phyloP scores from a whole-genome alignment of 2,888 invertebrate species.

The Cerastoderma edule region DNA sequence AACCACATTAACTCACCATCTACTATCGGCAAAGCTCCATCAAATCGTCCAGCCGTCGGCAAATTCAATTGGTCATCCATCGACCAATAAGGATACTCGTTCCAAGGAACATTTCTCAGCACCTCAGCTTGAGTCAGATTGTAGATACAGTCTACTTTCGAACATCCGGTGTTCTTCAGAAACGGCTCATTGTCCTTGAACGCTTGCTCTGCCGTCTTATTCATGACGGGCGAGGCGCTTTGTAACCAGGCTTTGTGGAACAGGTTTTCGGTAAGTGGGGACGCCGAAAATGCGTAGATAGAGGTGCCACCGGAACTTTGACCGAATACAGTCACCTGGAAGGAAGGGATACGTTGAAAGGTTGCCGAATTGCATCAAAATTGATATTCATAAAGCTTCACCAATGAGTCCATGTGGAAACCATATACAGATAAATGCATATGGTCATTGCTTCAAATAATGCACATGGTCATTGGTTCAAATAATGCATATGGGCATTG shows the following conservation, averaged over 20 bases:
- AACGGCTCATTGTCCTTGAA: constrained; percentile 68
- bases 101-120: constrained; percentile 44
- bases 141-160: constrained; percentile 40
- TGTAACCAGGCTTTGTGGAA: constrained; percentile 86
- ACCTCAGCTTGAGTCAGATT: constrained; percentile 33
- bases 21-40: constrained; percentile 51
- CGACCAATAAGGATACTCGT: constrained; percentile 55
- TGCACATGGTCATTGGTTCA: too few relatives aligned
- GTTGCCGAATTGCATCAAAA: too few relatives aligned
- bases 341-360: too few relatives aligned
- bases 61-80: constrained; percentile 45
- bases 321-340: constrained; percentile 91
- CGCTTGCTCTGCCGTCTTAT: constrained; percentile 69
- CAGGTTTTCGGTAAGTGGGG: constrained; percentile 86
- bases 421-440: too few relatives aligned
- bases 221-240: constrained; percentile 73
- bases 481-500: too few relatives aligned
- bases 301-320: constrained; percentile 94
- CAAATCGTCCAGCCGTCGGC: constrained; percentile 37
- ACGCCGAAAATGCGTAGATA: constrained; percentile 90
- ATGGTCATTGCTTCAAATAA: too few relatives aligned
- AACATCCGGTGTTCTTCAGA: constrained; percentile 60
- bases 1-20: constrained; percentile 49
- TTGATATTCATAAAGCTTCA: too few relatives aligned
- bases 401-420: too few relatives aligned